A percentile compares a stretch with the other conserved stretches of the same genome.
These are phyloP conservation scores for Tribolium castaneum DNA, from an alignment of 1,140 invertebrate genomes.

Conservation along the genomic window DNA sequence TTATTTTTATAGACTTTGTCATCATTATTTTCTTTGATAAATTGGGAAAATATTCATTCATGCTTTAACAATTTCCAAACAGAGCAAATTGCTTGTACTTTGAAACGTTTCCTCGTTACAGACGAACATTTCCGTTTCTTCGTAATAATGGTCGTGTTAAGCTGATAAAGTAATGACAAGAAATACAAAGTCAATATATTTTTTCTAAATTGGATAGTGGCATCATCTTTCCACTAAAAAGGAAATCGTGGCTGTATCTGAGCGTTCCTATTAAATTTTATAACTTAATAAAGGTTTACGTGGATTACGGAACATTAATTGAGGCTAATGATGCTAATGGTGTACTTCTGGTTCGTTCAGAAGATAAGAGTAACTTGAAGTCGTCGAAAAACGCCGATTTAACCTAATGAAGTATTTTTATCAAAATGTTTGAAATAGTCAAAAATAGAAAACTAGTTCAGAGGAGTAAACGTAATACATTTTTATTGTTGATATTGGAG, in stretches of 20 bases:
- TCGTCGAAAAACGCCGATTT: not conserved
- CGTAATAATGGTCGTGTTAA: not conserved
- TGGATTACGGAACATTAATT: constrained; percentile 9
- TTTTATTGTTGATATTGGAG: not conserved
- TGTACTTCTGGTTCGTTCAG: not conserved
- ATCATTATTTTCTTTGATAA: not conserved
- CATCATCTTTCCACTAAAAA: constrained; percentile 8
- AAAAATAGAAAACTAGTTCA: not conserved
- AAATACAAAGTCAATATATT: not conserved
- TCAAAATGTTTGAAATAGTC: not conserved
- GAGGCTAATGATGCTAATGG: constrained; percentile 12
- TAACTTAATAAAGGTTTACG: constrained; percentile 30
- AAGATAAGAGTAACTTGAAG: constrained; percentile 17
- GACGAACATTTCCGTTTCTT: not conserved
- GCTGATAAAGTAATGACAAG: constrained; percentile 19
- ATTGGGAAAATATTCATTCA: not conserved
- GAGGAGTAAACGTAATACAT: not conserved
- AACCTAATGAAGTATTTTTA: not conserved
- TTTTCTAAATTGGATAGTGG: constrained; percentile 15
- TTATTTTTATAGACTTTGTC: not conserved
- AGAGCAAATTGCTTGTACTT: not conserved
- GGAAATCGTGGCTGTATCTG: not conserved
- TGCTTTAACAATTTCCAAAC: not conserved
- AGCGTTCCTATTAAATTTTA: constrained; percentile 18
- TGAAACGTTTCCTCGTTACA: not conserved